Conservation (phyloP, 2,888 invertebrate species). For the Polylopha cassiicola region DNA sequence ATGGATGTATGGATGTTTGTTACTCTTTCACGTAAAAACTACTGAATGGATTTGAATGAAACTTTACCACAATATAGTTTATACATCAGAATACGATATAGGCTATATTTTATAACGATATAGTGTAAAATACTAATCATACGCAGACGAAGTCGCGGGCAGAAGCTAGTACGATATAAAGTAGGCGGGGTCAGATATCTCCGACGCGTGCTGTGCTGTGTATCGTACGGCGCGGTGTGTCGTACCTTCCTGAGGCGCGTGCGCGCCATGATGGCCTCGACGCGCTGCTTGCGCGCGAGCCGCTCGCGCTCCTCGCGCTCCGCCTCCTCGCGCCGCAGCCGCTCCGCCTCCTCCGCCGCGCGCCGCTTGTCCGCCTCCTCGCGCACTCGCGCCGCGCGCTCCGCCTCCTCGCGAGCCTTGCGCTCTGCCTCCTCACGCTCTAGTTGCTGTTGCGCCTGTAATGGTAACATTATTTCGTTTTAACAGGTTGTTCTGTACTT, state of each 20-base stretch:
- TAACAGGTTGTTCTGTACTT: conserved; percentile 10
- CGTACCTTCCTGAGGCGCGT: conserved; percentile 80
- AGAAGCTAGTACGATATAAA: too few relatives aligned
- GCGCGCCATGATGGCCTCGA: conserved; percentile 94
- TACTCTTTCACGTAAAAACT: too few relatives aligned
- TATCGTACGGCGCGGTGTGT: neutral
- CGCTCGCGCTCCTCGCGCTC: conserved; percentile 94
- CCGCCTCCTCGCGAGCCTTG: conserved; percentile 84
- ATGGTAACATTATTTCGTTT: neutral
- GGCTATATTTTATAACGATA: too few relatives aligned
- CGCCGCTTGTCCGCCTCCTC: conserved; percentile 84
- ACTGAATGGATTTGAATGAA: too few relatives aligned
- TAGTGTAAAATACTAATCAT: too few relatives aligned
- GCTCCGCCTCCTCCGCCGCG: conserved; percentile 91
- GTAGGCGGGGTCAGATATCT: neutral
- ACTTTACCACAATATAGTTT: too few relatives aligned
- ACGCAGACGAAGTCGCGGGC: too few relatives aligned
- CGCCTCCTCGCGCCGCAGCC: conserved; percentile 87
- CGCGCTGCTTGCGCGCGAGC: conserved; percentile 90
- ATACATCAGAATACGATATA: too few relatives aligned
- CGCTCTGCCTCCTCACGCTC: conserved; percentile 84
- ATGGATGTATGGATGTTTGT: too few relatives aligned
- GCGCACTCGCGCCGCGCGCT: conserved; percentile 80
- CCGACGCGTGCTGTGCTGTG: neutral
- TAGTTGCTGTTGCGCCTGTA: conserved; percentile 68